phyloP scores from a whole-genome alignment of 2,113 vertebrate species.

The Rhea americana region DNA sequence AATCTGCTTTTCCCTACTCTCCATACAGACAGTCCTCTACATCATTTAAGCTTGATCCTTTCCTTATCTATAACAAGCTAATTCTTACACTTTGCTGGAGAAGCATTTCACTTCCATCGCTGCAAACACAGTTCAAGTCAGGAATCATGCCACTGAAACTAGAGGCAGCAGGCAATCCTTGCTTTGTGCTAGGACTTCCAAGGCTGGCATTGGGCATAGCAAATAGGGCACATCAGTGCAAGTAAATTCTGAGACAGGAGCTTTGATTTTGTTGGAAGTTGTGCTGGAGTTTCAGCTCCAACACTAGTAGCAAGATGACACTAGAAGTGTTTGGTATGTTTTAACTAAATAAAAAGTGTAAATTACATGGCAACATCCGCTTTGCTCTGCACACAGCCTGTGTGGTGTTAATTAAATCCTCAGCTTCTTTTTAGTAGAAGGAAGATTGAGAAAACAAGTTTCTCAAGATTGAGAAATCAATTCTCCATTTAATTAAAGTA shows the following conservation, averaged over 20 bases:
- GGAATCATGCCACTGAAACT: not conserved
- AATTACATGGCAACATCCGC: not conserved
- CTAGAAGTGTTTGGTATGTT: not conserved
- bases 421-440: conserved; percentile 24
- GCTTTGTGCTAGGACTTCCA: not conserved
- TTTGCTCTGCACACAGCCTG: conserved; percentile 28
- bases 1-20: not conserved
- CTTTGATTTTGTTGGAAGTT: not conserved
- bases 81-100: not conserved
- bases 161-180: not conserved
- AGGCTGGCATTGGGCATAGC: accelerated
- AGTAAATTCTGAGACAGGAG: not conserved
- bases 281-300: not conserved
- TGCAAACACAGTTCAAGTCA: not conserved
- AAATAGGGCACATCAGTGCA: accelerated
- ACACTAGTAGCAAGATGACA: not conserved
- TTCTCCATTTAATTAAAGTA: conserved; percentile 54
- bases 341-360: conserved; percentile 36
- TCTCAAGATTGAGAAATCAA: not conserved
- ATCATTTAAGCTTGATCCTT: not conserved
- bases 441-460: conserved; percentile 17
- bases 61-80: not conserved
- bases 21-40: not conserved
- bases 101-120: not conserved
- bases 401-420: conserved; percentile 68